Base-by-base conservation (phyloP, 2,888 invertebrate species). In the Tetanocera ferruginea region DNA sequence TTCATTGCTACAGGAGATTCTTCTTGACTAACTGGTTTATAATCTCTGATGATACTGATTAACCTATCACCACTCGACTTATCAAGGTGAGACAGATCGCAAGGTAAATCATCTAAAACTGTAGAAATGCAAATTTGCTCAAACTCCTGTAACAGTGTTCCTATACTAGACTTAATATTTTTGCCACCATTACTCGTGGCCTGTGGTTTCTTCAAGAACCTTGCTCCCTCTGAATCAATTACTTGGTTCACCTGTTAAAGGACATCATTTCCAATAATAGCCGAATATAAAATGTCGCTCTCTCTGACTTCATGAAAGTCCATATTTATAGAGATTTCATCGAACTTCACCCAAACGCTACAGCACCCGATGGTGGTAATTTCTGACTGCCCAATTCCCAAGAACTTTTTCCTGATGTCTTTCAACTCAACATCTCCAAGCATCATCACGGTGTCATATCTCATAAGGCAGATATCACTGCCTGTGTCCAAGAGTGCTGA, bases 221-320 rank as follows among this genome's bases (percentile, higher is more conserved):
- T 51, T 5, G 51, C 51, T 51, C 51, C 51, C 17, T 2, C 31
- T 5, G 31, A 31, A 5, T 31, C 31, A 4, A 31, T 31, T 4
- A 31, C 5, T 4, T 4, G 31, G 31, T 31, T 3, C 3, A 31
- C 31, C 5, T 31, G 31, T 31, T 31, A 4, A 5, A 31, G 31
- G 31, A 31, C 31, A 5, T 31, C 31, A 5, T 31, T 31, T 3
- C 31, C 31, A 31, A 31, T 5, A 31, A 31, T 31, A 31, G 31
- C 31, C 31, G 31, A 31, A 31, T 31, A 31, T 31, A 5, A 31
- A 31, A 31, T 31, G 34, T 79, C 79, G 17, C 51, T 19, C n/a
- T 70, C 77, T 25, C 2, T n/a, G n/a, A 76, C 76, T 2, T 79
- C 77, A 23, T 80, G 77, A 55, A 80, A 80, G 19, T 19, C 73